These are phyloP conservation scores for Cochlearius cochlearius DNA, from an alignment of 2,113 vertebrate genomes.

Conservation along the genomic window DNA sequence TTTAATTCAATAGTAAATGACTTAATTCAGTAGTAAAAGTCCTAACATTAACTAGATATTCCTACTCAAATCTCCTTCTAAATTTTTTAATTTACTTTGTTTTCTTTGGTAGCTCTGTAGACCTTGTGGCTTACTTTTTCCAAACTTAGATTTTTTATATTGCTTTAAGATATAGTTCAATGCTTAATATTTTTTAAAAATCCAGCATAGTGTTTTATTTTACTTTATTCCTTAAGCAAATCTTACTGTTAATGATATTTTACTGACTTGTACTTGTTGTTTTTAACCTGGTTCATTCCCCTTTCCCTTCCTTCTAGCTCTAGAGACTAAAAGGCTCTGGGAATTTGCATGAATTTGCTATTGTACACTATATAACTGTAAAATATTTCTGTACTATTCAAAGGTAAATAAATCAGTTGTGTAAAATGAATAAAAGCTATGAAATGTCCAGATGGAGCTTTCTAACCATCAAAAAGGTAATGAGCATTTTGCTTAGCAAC, in stretches of 20 bases:
- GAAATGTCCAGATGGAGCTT: constrained; percentile 13
- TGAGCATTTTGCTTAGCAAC: constrained; percentile 61
- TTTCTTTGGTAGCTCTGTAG: neutral
- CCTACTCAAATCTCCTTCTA: neutral
- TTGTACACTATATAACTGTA: neutral
- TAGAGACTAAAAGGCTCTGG: neutral
- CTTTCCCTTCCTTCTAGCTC: neutral
- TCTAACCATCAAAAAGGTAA: constrained; percentile 15
- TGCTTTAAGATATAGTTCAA: neutral
- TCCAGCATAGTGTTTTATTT: neutral
- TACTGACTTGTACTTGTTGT: neutral
- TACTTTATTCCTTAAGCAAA: neutral
- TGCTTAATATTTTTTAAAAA: neutral
- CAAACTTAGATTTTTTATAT: neutral
- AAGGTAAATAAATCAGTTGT: constrained; percentile 24
- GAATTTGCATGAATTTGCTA: neutral
- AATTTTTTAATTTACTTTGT: neutral
- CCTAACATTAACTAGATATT: neutral
- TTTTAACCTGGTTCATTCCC: neutral
- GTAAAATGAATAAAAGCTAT: constrained; percentile 18
- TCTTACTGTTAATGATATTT: neutral
- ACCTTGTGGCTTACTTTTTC: neutral
- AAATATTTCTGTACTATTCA: neutral
- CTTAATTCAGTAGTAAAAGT: neutral
- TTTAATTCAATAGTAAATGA: neutral